These are phyloP conservation scores for Cariama cristata DNA, from an alignment of 2,113 vertebrate species.

Conservation along the genomic window DNA sequence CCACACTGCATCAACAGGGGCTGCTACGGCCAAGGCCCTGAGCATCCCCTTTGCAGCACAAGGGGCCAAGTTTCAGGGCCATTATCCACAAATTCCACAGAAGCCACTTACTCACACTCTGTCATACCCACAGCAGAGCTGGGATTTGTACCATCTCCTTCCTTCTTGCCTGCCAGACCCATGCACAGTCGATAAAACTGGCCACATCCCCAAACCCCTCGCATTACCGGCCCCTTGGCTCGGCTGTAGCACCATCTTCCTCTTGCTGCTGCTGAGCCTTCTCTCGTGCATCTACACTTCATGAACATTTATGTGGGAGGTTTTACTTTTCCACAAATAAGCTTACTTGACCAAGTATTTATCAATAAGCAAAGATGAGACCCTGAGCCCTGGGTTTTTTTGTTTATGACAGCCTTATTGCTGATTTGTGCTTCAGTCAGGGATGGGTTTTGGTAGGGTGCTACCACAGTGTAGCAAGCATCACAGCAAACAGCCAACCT, in stretches of 20 bases:
- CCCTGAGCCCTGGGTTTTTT: neutral
- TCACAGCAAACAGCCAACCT: neutral
- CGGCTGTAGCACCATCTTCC: neutral
- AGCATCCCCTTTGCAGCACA: neutral
- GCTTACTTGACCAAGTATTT: neutral
- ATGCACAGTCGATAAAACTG: rapidly evolving
- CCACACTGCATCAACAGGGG: neutral
- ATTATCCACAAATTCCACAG: neutral
- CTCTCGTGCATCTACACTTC: neutral
- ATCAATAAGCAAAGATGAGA: neutral
- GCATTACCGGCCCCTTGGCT: neutral
- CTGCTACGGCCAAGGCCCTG: neutral
- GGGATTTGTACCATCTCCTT: neutral
- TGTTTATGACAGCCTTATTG: neutral
- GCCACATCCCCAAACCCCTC: neutral
- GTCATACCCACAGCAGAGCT: neutral
- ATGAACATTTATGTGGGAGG: neutral
- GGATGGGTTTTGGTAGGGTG: neutral
- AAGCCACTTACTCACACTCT: neutral
- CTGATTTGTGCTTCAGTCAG: neutral
- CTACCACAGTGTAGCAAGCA: neutral
- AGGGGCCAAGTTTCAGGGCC: neutral
- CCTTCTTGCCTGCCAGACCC: neutral
- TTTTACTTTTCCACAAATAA: neutral
- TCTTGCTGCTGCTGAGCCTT: neutral